Evolutionary conservation across 2,797 vertebrate species (phyloP).

Genomic region (Pelodytes ibericus): DNA sequence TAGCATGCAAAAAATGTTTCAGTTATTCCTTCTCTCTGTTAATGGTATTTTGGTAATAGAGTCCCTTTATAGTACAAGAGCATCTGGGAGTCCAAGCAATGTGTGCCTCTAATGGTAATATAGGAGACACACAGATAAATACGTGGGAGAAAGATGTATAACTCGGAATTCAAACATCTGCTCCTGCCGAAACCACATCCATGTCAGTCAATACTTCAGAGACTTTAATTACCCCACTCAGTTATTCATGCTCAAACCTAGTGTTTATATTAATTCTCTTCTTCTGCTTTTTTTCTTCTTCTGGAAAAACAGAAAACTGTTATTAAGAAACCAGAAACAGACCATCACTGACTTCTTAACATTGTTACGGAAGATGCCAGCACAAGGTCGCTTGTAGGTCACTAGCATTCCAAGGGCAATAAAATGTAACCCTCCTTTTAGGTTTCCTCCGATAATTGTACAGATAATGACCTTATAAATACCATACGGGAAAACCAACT

Average conservation of each 20-base stretch:
- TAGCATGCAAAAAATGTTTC: too few species aligned
- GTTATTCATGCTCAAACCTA: constrained; percentile 19
- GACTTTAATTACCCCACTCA: constrained; percentile 24
- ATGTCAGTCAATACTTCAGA: background rate
- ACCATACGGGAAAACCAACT: too few species aligned
- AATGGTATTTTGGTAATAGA: too few species aligned
- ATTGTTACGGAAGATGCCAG: constrained; percentile 50
- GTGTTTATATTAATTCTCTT: constrained; percentile 7
- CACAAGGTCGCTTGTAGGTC: constrained; percentile 62
- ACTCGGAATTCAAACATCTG: background rate
- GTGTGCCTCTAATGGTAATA: background rate
- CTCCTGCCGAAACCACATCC: background rate
- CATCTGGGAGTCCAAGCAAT: background rate
- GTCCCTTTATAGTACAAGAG: too few species aligned
- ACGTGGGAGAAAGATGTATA: background rate
- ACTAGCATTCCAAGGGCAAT: background rate
- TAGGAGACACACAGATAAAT: background rate
- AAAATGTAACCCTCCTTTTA: too few species aligned
- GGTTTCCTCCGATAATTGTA: background rate
- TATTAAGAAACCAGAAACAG: constrained; percentile 32
- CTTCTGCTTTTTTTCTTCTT: background rate
- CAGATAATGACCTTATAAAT: background rate
- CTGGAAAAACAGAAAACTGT: constrained; percentile 7
- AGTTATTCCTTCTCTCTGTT: too few species aligned
- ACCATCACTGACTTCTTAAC: constrained; percentile 50